Conservation (phyloP, 2,113 vertebrate species). For the cattle (Bos taurus) region DNA sequence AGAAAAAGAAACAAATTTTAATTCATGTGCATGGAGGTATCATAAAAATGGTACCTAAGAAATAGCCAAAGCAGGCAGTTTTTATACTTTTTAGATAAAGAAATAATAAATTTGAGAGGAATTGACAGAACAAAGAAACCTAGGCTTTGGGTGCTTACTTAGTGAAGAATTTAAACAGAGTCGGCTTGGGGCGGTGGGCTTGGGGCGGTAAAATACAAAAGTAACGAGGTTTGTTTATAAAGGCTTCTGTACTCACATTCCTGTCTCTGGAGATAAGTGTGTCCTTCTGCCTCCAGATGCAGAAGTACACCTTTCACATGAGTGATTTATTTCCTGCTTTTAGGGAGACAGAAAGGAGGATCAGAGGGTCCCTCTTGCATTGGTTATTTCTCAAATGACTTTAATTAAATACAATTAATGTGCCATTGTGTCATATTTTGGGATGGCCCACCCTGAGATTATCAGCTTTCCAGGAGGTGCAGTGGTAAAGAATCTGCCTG, state of each 20-base stretch:
- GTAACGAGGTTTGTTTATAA: background rate
- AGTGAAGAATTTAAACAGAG: background rate
- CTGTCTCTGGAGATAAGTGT: background rate
- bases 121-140: background rate
- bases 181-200: background rate
- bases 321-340: background rate
- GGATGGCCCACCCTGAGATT: background rate
- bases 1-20: background rate
- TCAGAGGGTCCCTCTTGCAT: background rate
- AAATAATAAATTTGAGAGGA: background rate
- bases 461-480: background rate
- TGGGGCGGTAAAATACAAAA: background rate
- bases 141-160: background rate
- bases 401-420: background rate
- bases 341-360: background rate
- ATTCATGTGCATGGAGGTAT: background rate
- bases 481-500: background rate
- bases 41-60: background rate
- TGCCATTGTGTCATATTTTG: background rate
- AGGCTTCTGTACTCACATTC: background rate
- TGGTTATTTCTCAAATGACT: background rate
- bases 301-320: background rate
- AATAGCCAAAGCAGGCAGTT: background rate
- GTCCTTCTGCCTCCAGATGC: background rate
- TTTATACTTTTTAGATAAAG: background rate